A percentile compares a stretch with the other conserved stretches of the same genome.
Conservation (phyloP, 2,888 invertebrate genomes). For the Halictus quadricinctus region DNA sequence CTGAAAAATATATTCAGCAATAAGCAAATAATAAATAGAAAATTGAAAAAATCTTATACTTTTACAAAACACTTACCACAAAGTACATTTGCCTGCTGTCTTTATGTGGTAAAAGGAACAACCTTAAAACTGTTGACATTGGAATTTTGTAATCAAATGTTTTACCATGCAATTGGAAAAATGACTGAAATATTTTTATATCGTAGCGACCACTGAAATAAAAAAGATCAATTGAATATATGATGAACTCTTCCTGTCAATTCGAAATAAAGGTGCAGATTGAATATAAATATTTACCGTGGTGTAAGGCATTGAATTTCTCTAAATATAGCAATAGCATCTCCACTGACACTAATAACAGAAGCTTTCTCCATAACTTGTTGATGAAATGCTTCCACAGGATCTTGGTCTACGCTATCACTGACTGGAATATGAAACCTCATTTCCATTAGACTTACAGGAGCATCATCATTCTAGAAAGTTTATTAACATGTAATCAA, state of each 20-base stretch:
- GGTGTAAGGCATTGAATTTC: conserved; percentile 99
- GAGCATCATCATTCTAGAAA: conserved; percentile 96
- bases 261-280: not conserved
- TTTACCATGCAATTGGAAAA: conserved; percentile 97
- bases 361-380: conserved; percentile 99
- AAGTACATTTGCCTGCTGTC: conserved; percentile 99
- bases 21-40: conserved; percentile 15
- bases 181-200: conserved; percentile 96
- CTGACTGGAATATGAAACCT: conserved; percentile 98
- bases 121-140: conserved; percentile 96
- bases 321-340: conserved; percentile 97
- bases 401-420: conserved; percentile 94
- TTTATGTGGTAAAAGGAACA: conserved; percentile 98
- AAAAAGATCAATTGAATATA: conserved; percentile 71
- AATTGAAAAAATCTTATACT: conserved; percentile 9
- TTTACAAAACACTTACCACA: conserved; percentile 86
- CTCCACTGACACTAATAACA: conserved; percentile 98
- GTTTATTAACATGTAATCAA: conserved; percentile 71
- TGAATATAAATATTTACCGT: conserved; percentile 85
- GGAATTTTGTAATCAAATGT: conserved; percentile 99
- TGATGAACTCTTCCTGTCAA: not conserved
- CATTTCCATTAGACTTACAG: conserved; percentile 98
- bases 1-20: conserved; percentile 73
- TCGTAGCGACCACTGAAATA: conserved; percentile 96
- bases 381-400: conserved; percentile 98